These are phyloP conservation scores for Drosophila subpulchrella DNA, from an alignment of 1,140 invertebrate species.

Conservation along the genomic window DNA sequence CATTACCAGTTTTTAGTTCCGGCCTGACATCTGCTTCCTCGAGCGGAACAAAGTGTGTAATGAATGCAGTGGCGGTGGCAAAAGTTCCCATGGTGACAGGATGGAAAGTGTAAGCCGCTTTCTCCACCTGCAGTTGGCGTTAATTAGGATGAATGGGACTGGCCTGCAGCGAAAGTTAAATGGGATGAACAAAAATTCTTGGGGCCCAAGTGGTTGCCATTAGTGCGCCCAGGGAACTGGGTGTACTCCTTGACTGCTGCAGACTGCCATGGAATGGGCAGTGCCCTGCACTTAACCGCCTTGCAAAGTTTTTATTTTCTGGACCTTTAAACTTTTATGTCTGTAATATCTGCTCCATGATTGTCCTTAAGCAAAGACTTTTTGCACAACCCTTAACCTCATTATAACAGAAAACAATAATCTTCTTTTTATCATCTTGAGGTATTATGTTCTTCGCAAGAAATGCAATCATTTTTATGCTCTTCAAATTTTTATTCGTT, in stretches of 20 bases:
- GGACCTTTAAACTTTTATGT: neutral
- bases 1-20: neutral
- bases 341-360: no score
- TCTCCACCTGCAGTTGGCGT: constrained; percentile 24
- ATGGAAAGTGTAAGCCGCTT: constrained; percentile 13
- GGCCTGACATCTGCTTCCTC: constrained; percentile 15
- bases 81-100: constrained; percentile 34
- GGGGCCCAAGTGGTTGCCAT: neutral
- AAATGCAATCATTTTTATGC: no score
- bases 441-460: no score
- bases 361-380: no score
- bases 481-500: no score
- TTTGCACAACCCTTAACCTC: no score
- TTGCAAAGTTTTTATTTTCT: neutral
- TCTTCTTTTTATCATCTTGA: no score
- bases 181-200: constrained; percentile 4
- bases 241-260: neutral
- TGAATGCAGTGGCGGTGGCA: constrained; percentile 34
- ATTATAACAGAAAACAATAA: no score
- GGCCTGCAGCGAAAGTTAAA: constrained; percentile 18
- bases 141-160: constrained; percentile 61
- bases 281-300: neutral
- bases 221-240: neutral
- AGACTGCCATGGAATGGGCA: neutral
- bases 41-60: constrained; percentile 46